Conservation (phyloP, 2,797 vertebrate species). For the Pseudochirops corinnae region DNA sequence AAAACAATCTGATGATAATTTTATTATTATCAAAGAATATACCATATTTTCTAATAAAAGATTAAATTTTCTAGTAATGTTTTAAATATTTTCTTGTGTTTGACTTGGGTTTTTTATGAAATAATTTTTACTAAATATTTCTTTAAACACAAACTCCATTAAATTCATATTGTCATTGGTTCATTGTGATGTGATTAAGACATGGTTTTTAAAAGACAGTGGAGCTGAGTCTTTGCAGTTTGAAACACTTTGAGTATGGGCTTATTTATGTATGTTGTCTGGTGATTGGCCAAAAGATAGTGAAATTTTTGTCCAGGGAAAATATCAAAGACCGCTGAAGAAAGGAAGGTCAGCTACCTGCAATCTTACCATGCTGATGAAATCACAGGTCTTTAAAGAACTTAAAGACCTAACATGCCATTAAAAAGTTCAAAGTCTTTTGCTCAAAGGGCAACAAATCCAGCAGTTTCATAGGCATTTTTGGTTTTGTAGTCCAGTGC, state of each 20-base stretch:
- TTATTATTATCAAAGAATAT: not conserved
- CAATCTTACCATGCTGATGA: not conserved
- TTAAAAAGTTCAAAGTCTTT: not conserved
- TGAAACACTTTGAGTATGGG: not conserved
- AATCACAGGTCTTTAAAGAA: not conserved
- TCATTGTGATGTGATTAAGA: not conserved
- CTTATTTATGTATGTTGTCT: not conserved
- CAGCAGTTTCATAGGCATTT: no score
- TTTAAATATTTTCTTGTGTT: not conserved
- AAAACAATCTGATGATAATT: not conserved
- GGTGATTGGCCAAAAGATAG: not conserved
- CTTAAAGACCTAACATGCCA: not conserved
- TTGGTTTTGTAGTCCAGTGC: no score
- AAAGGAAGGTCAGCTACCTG: not conserved
- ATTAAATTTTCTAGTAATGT: not conserved
- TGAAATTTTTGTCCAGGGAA: not conserved
- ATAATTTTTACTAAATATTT: not conserved
- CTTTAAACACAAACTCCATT: not conserved
- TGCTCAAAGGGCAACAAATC: no score
- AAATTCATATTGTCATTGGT: not conserved
- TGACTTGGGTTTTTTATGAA: not conserved
- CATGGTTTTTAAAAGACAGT: not conserved
- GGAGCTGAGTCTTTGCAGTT: not conserved
- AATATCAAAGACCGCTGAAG: not conserved
- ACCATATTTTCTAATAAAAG: not conserved